Percentiles rank a stretch among this genome's conserved stretches.
phyloP scores from a whole-genome alignment of 1,140 invertebrate genomes.

The Tenebrio molitor region DNA sequence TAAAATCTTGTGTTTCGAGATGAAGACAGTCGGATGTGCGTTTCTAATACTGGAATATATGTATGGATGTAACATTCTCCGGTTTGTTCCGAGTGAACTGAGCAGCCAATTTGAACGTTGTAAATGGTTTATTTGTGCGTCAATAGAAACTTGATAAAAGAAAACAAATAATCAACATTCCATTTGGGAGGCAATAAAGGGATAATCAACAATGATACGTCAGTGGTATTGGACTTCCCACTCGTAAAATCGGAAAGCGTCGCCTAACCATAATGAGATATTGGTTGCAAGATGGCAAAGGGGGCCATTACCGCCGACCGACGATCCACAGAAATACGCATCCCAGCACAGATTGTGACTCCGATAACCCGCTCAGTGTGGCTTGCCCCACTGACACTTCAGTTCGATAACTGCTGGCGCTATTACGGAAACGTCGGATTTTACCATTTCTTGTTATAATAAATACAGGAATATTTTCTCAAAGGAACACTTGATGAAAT shows the following conservation, averaged over 20 bases:
- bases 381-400: slow-evolving; percentile 4
- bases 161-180: slow-evolving; percentile 29
- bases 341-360: slow-evolving; percentile 14
- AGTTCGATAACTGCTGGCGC: background rate
- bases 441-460: slow-evolving; percentile 15
- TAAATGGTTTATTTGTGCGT: background rate
- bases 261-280: slow-evolving; percentile 17
- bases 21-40: no score
- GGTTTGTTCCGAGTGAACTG: background rate
- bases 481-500: slow-evolving; percentile 11
- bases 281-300: slow-evolving; percentile 34
- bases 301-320: slow-evolving; percentile 1
- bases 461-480: slow-evolving; percentile 4
- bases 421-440: slow-evolving; percentile 22
- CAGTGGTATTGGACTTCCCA: slow-evolving; percentile 6
- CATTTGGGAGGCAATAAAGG: slow-evolving; percentile 18
- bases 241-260: background rate
- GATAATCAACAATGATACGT: slow-evolving; percentile 1
- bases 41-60: no score
- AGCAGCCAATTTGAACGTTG: background rate
- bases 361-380: slow-evolving; percentile 8
- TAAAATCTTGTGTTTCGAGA: no score
- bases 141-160: slow-evolving; percentile 10
- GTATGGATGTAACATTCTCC: no score
- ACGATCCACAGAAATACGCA: slow-evolving; percentile 25